phyloP scores from a whole-genome alignment of 2,797 vertebrate genomes.

The Lemur catta region DNA sequence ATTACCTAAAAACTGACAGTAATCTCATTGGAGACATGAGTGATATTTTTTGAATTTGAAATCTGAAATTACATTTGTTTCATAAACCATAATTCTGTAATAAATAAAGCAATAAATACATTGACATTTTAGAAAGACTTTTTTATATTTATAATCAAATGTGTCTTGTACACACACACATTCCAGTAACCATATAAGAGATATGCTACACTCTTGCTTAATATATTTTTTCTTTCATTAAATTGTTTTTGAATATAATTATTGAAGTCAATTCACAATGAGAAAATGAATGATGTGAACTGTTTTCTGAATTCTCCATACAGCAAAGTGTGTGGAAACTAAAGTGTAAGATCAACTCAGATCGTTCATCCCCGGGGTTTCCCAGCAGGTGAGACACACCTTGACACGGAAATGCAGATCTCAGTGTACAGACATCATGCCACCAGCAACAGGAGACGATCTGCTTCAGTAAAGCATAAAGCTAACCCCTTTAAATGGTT shows the following conservation, averaged over 20 bases:
- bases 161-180: accelerated
- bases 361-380: not conserved
- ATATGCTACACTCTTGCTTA: not conserved
- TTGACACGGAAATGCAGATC: not conserved
- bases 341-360: not conserved
- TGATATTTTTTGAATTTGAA: not conserved
- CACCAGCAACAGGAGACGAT: not conserved
- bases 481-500: accelerated
- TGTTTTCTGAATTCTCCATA: not conserved
- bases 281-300: slow-evolving; percentile 3
- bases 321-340: not conserved
- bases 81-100: not conserved
- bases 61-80: not conserved
- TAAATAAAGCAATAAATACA: not conserved
- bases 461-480: not conserved
- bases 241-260: not conserved
- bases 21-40: not conserved
- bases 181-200: not conserved
- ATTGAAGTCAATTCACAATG: not conserved
- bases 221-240: not conserved
- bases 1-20: not conserved
- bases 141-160: not conserved
- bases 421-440: not conserved
- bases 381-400: not conserved
- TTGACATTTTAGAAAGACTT: not conserved